Conservation (phyloP, 2,113 vertebrate genomes). For the Dasyurus viverrinus region DNA sequence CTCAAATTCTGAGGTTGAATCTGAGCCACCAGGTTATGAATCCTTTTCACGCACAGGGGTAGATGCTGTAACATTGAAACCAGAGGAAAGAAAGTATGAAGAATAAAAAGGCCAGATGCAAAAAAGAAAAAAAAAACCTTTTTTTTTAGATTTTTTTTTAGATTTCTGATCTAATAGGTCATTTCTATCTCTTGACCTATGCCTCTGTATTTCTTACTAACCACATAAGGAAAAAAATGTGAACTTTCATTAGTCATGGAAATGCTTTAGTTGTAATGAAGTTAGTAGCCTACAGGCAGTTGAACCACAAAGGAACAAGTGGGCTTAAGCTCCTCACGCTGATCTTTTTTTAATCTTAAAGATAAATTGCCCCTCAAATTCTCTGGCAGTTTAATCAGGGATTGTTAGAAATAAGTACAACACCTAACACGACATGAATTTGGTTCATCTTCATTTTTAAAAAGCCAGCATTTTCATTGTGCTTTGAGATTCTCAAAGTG, state of each 20-base stretch:
- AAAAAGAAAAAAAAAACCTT: background rate
- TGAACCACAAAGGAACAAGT: background rate
- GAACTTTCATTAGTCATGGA: background rate
- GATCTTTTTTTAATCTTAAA: background rate
- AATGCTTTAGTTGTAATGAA: background rate
- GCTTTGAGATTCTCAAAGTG: background rate
- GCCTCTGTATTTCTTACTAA: background rate
- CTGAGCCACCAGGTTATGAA: background rate
- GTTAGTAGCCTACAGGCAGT: background rate
- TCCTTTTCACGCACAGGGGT: background rate
- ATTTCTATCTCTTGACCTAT: slow-evolving; percentile 12
- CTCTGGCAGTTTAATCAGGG: background rate
- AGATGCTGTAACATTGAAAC: background rate
- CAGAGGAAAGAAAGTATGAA: background rate
- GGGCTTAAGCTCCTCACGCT: background rate
- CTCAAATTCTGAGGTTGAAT: background rate
- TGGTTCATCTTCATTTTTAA: background rate
- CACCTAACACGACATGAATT: background rate
- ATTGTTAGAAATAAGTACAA: background rate
- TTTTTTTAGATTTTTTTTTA: too few species aligned
- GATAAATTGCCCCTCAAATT: background rate
- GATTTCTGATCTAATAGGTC: background rate
- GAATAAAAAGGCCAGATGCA: background rate
- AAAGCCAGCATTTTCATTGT: background rate
- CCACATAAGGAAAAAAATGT: background rate